Evolutionary conservation across 2,113 vertebrate species (phyloP).

Genomic region (Protomyctophum bolini): DNA sequence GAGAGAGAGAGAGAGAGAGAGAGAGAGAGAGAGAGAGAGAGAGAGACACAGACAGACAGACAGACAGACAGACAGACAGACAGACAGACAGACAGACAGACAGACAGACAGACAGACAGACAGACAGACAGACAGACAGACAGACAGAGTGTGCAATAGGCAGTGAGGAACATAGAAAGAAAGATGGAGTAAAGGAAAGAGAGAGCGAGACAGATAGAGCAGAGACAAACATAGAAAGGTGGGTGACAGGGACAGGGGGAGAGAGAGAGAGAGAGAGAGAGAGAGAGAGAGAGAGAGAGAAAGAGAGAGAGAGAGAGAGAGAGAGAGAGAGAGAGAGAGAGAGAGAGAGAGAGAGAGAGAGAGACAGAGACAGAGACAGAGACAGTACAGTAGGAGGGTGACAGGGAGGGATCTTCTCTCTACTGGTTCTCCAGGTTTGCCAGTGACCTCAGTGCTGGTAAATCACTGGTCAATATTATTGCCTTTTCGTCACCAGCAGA

Average conservation of each 20-base stretch:
- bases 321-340: no score
- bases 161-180: not conserved
- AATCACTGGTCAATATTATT: not conserved
- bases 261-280: not conserved
- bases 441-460: not conserved
- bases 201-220: slow-evolving; percentile 1
- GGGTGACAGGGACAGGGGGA: not conserved
- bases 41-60: not conserved
- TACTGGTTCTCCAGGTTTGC: not conserved
- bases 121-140: not conserved
- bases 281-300: not conserved
- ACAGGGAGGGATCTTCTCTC: not conserved
- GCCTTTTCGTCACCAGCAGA: no score
- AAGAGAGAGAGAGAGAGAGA: not conserved
- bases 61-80: not conserved
- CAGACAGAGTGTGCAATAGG: no score
- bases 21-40: not conserved
- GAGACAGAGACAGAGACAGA: no score
- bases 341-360: no score
- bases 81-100: not conserved
- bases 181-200: not conserved
- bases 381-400: no score
- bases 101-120: slow-evolving; percentile 17
- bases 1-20: slow-evolving; percentile 9
- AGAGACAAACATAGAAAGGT: not conserved